Base-by-base conservation (phyloP, 2,113 vertebrate genomes). In the Zosterops pallidus region DNA sequence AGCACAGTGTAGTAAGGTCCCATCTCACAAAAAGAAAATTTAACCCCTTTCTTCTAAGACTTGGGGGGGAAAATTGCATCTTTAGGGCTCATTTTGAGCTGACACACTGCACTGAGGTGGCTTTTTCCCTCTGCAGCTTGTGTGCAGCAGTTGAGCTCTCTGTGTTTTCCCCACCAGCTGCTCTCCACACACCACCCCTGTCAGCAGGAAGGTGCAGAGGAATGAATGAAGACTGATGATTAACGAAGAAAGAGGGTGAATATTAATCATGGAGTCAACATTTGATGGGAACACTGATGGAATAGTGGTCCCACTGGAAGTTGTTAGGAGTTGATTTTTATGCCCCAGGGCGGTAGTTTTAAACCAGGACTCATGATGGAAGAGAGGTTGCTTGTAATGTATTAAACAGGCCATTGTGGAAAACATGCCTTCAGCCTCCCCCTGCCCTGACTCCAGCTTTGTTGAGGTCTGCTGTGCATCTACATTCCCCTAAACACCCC, bases 311-410 rank as follows among this genome's bases (percentile, higher is more conserved):
- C 95, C 97, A 93, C 87, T 96, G 96, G 87, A 97, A 97, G 95
- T 96, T 97, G 96, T 97, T 97, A 97, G 93, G 92, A 96, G 95
- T 93, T 94, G 93, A 96, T 97, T 96, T 96, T 96, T 96, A 90
- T 76, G 94, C 96, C 95, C 91, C 55, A 64, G 92, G 89, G 96
- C 71, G 3, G 79, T 77, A 83, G 96, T 78, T 96, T 96, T 91
- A 95, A 93, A 95, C 70, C 72, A 96, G 78, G 77, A 82, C 85
- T 95, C 63, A 6, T 96, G 93, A 96, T 89, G 95, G 88, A 94
- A 90, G 90, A 95, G 79, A 82, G 68, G 68, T 81, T 84, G 75
- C 42, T 72, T 39, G 35, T 88, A 89, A 90, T 92, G 83, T 52
- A 89, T 95, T 95, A 92, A 95, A 95, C 86, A 92, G 93, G 17